Percentiles rank a stretch among this genome's conserved stretches.
Evolutionary conservation across 2,888 invertebrate genomes (phyloP).

Genomic region (Apotomis capreana): DNA sequence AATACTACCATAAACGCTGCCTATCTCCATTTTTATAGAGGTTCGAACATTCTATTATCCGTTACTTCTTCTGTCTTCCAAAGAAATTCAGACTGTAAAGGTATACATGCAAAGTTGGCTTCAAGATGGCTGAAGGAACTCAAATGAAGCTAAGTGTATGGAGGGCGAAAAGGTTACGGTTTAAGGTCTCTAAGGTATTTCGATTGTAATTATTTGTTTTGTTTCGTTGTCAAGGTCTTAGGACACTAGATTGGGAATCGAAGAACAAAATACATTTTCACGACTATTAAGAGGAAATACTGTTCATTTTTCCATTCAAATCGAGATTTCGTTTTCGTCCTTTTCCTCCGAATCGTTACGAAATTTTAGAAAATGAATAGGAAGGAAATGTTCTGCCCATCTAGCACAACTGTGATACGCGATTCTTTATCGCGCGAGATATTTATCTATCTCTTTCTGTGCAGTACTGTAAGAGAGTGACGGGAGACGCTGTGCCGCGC

Average conservation of each 20-base stretch:
- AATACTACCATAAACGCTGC: slow-evolving; percentile 35
- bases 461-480: no score
- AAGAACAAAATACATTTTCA: no score
- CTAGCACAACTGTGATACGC: no score
- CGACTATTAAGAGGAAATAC: no score
- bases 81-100: neutral
- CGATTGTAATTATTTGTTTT: slow-evolving; percentile 29
- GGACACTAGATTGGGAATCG: neutral
- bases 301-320: no score
- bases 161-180: slow-evolving; percentile 17
- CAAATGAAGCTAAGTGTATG: slow-evolving; percentile 31
- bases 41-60: slow-evolving; percentile 23
- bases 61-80: slow-evolving; percentile 1
- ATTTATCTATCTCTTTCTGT: no score
- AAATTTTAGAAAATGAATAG: no score
- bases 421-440: no score
- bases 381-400: no score
- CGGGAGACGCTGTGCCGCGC: no score
- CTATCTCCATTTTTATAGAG: slow-evolving; percentile 40
- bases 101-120: neutral
- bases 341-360: no score
- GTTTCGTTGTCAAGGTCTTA: slow-evolving; percentile 18
- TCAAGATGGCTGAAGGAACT: neutral
- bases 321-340: no score
- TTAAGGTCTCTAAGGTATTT: slow-evolving; percentile 34